Evolutionary conservation across 2,113 vertebrate genomes (phyloP).

Genomic region (Pseudorectes ferrugineus): DNA sequence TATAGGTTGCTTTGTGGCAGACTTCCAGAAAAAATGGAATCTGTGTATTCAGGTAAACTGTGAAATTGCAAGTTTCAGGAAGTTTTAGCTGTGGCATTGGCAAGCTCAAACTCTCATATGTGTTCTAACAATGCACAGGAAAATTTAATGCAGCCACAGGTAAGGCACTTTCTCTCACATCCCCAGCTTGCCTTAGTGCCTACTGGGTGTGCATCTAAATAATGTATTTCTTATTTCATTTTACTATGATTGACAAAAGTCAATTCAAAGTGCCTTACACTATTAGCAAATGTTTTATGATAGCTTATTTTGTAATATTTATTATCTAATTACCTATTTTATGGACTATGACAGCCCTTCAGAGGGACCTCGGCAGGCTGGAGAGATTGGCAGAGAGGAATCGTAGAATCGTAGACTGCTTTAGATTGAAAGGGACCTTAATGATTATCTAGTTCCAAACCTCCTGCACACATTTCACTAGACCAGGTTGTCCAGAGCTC

Average conservation of each 20-base stretch:
- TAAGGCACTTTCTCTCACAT: neutral
- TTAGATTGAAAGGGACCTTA: no score
- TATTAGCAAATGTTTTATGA: neutral
- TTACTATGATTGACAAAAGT: neutral
- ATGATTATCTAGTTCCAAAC: no score
- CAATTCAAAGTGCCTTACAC: neutral
- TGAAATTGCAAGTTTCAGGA: neutral
- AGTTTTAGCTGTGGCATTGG: neutral
- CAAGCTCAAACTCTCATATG: neutral
- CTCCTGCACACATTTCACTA: no score
- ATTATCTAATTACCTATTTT: neutral
- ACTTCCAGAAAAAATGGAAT: neutral
- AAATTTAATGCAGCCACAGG: neutral
- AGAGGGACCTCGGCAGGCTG: no score
- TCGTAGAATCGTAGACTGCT: no score
- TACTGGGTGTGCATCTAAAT: neutral
- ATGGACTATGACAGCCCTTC: neutral
- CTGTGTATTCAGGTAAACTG: neutral
- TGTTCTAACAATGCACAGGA: neutral
- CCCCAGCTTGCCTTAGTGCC: neutral
- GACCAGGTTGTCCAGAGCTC: no score
- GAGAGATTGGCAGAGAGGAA: no score
- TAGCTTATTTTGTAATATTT: neutral
- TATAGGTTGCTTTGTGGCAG: neutral
- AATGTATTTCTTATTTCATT: neutral